A percentile compares a stretch with the other conserved stretches of the same genome.
phyloP scores from a whole-genome alignment of 2,113 vertebrate genomes.

The Fregetta grallaria region DNA sequence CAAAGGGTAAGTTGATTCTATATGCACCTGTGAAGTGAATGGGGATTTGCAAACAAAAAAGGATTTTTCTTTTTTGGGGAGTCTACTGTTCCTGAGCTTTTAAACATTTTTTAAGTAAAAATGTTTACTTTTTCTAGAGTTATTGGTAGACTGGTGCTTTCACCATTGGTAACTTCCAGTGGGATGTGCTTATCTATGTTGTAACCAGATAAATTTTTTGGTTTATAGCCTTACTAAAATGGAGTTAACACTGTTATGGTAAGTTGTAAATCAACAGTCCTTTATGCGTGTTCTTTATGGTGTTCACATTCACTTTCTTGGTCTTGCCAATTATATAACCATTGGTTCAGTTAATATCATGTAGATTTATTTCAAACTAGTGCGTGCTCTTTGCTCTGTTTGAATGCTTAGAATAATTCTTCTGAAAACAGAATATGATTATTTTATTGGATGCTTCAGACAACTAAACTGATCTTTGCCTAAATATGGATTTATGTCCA shows the following conservation, averaged over 20 bases:
- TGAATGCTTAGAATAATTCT: not conserved
- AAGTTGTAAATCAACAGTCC: not conserved
- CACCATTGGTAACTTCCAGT: not conserved
- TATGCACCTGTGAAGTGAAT: not conserved
- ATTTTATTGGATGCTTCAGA: not conserved
- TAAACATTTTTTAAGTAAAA: not conserved
- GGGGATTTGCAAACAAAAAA: not conserved
- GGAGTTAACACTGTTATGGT: not conserved
- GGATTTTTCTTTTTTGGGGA: not conserved
- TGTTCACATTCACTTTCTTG: not conserved
- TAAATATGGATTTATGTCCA: conserved; percentile 10
- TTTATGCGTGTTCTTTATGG: not conserved
- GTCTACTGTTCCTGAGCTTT: not conserved
- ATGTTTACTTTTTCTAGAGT: not conserved
- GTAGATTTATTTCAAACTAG: not conserved
- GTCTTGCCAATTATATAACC: not conserved
- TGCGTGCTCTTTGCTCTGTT: not conserved
- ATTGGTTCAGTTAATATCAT: not conserved
- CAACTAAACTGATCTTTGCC: not conserved
- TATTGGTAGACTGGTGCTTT: not conserved
- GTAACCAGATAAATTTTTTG: not conserved
- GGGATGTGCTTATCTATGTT: not conserved
- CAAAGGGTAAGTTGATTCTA: not conserved
- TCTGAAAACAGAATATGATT: not conserved
- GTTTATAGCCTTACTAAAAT: not conserved